Conservation (phyloP, 2,113 vertebrate species). For the Astatoreochromis straeleni region DNA sequence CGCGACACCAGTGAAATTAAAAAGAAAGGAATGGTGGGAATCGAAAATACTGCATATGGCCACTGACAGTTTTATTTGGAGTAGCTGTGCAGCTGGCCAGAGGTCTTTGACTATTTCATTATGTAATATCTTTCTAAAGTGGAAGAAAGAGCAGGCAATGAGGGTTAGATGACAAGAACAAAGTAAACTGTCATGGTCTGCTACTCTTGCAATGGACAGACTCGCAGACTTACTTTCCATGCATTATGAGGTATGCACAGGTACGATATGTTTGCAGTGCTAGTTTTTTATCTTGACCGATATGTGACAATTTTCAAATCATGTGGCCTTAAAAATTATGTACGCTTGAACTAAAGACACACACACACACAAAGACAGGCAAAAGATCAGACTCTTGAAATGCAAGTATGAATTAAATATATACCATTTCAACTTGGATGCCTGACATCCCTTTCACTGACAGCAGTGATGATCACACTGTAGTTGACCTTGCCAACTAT, state of each 20-base stretch:
- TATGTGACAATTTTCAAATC: neutral
- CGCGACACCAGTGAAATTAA: neutral
- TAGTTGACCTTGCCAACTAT: neutral
- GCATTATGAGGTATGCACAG: neutral
- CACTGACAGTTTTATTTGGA: neutral
- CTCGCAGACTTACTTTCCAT: neutral
- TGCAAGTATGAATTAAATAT: neutral
- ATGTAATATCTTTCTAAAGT: neutral
- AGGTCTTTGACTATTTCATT: neutral
- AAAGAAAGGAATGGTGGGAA: neutral
- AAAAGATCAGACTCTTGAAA: neutral
- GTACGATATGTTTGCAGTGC: neutral
- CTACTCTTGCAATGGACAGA: neutral
- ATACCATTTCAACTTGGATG: neutral
- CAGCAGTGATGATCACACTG: neutral
- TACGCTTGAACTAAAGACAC: neutral
- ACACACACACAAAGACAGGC: neutral
- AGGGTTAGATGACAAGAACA: neutral
- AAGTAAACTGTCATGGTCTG: conserved; percentile 11
- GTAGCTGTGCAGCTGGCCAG: neutral
- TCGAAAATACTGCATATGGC: neutral
- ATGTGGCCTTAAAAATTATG: neutral
- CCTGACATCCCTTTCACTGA: neutral
- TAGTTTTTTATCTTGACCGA: neutral
- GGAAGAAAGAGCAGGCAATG: neutral